Conservation (phyloP, 2,113 vertebrate species). For the Phalacrocorax carbo region DNA sequence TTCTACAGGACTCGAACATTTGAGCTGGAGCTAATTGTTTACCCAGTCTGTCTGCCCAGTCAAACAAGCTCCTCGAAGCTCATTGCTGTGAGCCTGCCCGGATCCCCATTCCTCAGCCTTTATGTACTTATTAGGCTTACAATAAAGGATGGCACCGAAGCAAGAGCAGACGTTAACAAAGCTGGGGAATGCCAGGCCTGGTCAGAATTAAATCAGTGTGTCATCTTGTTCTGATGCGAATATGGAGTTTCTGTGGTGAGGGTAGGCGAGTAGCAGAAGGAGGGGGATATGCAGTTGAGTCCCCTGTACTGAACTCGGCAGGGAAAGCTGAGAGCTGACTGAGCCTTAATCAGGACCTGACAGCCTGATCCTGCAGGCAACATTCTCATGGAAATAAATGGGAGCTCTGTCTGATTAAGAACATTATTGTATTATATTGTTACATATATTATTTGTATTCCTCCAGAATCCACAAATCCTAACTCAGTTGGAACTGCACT, state of each 20-base stretch:
- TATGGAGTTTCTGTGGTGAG: background rate
- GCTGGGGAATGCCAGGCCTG: constrained; percentile 21
- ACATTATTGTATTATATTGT: background rate
- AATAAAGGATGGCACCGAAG: background rate
- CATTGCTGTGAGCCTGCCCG: background rate
- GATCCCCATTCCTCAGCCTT: constrained; percentile 11
- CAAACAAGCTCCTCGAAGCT: background rate
- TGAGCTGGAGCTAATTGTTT: constrained; percentile 7
- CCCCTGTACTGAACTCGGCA: background rate
- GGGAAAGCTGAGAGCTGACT: background rate
- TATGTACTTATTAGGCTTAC: constrained; percentile 25
- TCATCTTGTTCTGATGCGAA: background rate
- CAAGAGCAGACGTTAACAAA: background rate
- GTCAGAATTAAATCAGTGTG: background rate
- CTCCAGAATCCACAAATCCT: background rate
- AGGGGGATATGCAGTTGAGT: background rate
- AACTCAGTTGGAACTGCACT: background rate
- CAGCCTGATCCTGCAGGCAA: background rate
- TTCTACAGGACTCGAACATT: background rate
- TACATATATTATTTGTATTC: background rate
- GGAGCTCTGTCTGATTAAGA: background rate
- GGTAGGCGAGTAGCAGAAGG: background rate
- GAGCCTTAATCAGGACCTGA: background rate
- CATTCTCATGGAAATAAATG: background rate
- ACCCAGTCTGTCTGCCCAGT: background rate